Conservation (phyloP, 2,888 invertebrate genomes). For the Trilocha varians region DNA sequence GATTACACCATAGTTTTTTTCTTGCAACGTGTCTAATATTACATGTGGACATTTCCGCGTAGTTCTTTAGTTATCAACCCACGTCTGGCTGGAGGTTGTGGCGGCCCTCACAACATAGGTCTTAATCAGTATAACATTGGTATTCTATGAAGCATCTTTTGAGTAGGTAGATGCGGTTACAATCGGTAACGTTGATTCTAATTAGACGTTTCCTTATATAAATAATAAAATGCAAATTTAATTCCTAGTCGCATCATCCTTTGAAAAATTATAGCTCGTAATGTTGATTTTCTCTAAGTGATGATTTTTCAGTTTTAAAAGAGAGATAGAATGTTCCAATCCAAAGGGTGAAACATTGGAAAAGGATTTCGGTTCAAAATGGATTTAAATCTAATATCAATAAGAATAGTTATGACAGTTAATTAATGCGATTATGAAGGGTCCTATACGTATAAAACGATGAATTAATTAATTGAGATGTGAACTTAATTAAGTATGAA, state of each 20-base stretch:
- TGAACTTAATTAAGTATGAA: too few species aligned
- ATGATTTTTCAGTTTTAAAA: too few species aligned
- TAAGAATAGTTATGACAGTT: too few species aligned
- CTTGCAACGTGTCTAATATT: conserved; percentile 29
- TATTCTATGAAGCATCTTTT: conserved; percentile 44
- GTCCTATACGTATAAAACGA: too few species aligned
- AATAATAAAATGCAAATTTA: conserved; percentile 7
- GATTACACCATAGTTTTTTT: conserved; percentile 26
- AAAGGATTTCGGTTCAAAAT: too few species aligned
- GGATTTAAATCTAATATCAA: too few species aligned
- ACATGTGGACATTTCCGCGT: conserved; percentile 49
- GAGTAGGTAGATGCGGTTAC: conserved; percentile 29
- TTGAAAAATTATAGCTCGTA: background rate
- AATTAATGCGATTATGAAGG: too few species aligned
- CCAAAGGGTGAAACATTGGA: too few species aligned
- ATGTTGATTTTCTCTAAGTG: too few species aligned
- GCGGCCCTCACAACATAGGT: conserved; percentile 29
- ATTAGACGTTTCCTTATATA: conserved; percentile 24
- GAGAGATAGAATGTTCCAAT: too few species aligned
- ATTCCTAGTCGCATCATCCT: background rate
- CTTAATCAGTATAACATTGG: conserved; percentile 39
- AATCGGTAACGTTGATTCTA: conserved; percentile 20
- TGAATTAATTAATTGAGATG: too few species aligned
- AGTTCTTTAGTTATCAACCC: conserved; percentile 57
- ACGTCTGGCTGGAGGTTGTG: conserved; percentile 57